Base-by-base conservation (phyloP, 2,888 invertebrate genomes). In the Diogma glabrata region DNA sequence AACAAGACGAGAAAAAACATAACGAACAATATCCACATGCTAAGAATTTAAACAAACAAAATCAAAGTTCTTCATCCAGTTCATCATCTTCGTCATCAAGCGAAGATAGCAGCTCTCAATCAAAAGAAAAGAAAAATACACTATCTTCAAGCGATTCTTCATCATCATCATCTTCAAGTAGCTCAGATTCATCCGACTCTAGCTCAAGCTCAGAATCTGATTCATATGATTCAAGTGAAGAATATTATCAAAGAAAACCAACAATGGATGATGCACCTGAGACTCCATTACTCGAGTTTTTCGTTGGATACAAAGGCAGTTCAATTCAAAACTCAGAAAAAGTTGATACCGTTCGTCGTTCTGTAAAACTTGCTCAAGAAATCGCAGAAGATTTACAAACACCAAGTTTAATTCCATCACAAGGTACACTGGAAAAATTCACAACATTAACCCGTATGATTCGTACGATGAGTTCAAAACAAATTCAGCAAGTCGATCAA, bases 361-460 rank as follows among this genome's bases (percentile, higher is more conserved):
- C 63, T 4, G 57, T 63, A 40, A 66, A 68, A 20, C 55, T 76
- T 2, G 66, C 77, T 7, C 67, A 72, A 53, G 72, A 82, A 61
- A 78, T 84, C 49, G 78, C 75, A 22, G 70, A 74, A 47, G 79
- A 79, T 52, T 60, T 84, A 10, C 74, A 78, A 54, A 70, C 75
- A 28, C 74, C 78, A 1, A 75, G 73, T 61, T 70, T 72, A 30
- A 76, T 81, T 61, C 74, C 76, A 1, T 71, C 75, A 51, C 64
- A 73, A 47, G 71, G 78, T 52, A 77, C 79, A 47, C 68, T 84
- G 2, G 72, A 76, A 14, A 82, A 81, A 62, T 84, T 78, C 67
- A 73, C 73, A 52, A 75, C 78, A 30, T 66, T 85, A 26, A 70
- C 73, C 10, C 71, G 73, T 7, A 60, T 82, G 12, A 66, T 81